Conservation (phyloP, 2,113 vertebrate genomes). For the Cinclus mexicanus region DNA sequence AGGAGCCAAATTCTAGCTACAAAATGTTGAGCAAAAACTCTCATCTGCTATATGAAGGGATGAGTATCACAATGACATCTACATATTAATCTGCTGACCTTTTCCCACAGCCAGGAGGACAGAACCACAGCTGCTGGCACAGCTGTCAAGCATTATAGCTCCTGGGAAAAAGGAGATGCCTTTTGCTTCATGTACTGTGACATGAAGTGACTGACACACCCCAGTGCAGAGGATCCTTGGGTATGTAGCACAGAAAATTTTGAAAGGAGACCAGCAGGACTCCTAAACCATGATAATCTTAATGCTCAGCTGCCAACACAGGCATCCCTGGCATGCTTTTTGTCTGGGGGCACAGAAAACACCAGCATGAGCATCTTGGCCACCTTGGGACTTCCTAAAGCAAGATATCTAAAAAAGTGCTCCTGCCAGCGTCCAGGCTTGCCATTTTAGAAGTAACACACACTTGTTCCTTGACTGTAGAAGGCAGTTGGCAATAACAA, state of each 20-base stretch:
- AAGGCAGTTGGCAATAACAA: not conserved
- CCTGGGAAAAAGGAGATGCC: not conserved
- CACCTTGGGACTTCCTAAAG: constrained; percentile 33
- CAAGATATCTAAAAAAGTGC: not conserved
- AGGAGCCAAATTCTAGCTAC: not conserved
- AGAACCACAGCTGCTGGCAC: not conserved
- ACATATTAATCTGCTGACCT: not conserved
- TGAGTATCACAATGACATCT: not conserved
- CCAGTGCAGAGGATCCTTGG: not conserved
- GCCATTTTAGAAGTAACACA: not conserved
- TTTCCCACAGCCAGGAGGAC: not conserved
- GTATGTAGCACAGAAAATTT: not conserved
- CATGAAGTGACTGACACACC: constrained; percentile 28
- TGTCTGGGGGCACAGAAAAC: not conserved
- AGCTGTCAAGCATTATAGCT: not conserved
- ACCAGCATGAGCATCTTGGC: not conserved
- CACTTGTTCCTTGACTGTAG: not conserved
- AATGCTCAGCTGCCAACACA: not conserved
- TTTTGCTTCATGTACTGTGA: not conserved
- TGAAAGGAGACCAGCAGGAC: constrained; percentile 5
- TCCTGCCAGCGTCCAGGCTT: not conserved
- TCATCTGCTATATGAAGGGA: not conserved
- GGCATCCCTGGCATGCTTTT: not conserved
- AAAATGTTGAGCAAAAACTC: not conserved
- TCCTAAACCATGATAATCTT: not conserved